Percentiles rank a stretch among this genome's conserved stretches.
These are phyloP conservation scores for Palaemon carinicauda DNA, from an alignment of 1,140 invertebrate genomes.

Conservation along the genomic window DNA sequence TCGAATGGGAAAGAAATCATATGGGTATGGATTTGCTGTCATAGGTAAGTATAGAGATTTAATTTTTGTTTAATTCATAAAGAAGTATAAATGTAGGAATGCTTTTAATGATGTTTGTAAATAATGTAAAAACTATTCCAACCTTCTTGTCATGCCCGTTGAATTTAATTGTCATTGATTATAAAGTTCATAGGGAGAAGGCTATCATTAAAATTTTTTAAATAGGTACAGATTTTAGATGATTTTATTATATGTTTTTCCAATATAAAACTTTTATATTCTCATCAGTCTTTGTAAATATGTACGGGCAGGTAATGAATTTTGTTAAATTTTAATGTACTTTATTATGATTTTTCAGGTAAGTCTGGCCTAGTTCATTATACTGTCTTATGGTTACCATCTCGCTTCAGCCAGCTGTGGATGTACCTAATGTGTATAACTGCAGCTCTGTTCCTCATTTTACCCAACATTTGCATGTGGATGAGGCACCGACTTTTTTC, in stretches of 20 bases:
- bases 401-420: constrained; percentile 51
- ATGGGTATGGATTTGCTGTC: constrained; percentile 84
- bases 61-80: neutral
- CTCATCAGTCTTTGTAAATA: too few species aligned
- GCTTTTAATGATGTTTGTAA: neutral
- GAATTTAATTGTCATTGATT: too few species aligned
- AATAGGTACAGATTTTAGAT: too few species aligned
- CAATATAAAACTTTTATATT: too few species aligned
- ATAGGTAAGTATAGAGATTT: constrained; percentile 73
- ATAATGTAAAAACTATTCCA: neutral
- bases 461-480: neutral
- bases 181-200: too few species aligned
- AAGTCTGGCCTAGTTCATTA: constrained; percentile 42
- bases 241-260: too few species aligned
- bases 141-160: too few species aligned
- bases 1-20: constrained; percentile 85
- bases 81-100: neutral
- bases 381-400: constrained; percentile 44
- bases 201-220: too few species aligned
- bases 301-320: too few species aligned
- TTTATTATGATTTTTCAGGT: constrained; percentile 27
- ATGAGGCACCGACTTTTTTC: constrained; percentile 2
- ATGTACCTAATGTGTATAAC: constrained; percentile 6
- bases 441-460: neutral
- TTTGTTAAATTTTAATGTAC: too few species aligned